phyloP scores from a whole-genome alignment of 2,888 invertebrate species.

The Pollenia griseotomentosa region DNA sequence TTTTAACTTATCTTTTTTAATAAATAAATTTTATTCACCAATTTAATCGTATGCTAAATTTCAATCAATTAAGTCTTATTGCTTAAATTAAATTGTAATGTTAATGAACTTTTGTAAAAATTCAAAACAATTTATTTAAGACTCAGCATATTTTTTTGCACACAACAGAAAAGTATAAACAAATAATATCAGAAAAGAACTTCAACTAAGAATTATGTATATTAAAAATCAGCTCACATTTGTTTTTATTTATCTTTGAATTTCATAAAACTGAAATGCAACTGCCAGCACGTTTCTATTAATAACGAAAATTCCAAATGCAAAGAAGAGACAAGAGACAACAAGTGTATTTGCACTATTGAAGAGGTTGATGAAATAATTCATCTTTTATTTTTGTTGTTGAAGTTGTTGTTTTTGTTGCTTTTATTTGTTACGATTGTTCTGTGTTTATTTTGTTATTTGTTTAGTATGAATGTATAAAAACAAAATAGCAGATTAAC shows the following conservation, averaged over 20 bases:
- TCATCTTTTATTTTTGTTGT: conserved; percentile 8
- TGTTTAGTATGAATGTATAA: conserved; percentile 47
- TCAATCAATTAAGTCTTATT: background rate
- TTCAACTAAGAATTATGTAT: background rate
- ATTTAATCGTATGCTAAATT: background rate
- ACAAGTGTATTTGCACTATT: conserved; percentile 9
- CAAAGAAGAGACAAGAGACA: conserved; percentile 19
- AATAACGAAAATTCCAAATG: conserved; percentile 51
- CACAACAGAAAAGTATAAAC: too few relatives aligned
- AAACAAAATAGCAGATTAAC: conserved; percentile 68
- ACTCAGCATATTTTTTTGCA: too few relatives aligned
- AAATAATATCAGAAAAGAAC: too few relatives aligned
- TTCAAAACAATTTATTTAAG: background rate
- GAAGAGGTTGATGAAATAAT: conserved; percentile 43
- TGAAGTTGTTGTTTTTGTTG: background rate
- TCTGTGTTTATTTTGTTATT: conserved; percentile 25
- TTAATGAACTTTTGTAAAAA: conserved; percentile 32
- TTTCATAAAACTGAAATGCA: conserved; percentile 53
- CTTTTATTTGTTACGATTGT: background rate
- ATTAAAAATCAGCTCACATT: background rate
- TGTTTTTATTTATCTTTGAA: conserved; percentile 22
- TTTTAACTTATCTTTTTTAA: too few relatives aligned
- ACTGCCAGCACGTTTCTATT: conserved; percentile 56
- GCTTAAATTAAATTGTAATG: background rate
- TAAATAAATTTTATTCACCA: too few relatives aligned